Base-by-base conservation (phyloP, 2,888 invertebrate species). In the Drepanosiphum platanoidis region DNA sequence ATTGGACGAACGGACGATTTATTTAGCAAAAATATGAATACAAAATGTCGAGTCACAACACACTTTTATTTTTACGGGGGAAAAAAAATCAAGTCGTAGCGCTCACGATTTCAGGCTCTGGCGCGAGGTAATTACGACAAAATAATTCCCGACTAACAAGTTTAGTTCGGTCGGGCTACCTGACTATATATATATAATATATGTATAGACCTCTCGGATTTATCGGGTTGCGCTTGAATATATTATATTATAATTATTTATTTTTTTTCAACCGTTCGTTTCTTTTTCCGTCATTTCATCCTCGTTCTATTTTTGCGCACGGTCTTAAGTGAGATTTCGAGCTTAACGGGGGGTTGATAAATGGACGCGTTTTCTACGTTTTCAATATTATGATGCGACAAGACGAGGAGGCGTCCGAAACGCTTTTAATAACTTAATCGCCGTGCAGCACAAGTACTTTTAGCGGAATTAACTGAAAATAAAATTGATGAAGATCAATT, bases 331-430 rank as follows among this genome's bases (percentile, higher is more conserved):
- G 58, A 81, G 81, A 81, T 81, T 81, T 71, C 39, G 32, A 15
- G 71, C 81, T 81, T 81, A 81, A 71, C 42, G 58, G 70, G 32
- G n/a, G 22, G 81, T 71, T 81, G 81, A 81, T 81, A 61, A 81
- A 81, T 81, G 81, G 15, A 81, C 58, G 79, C 70, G 52, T 71
- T 71, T 70, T 71, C 58, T 71, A 61, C 39, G 22, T 71, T 71
- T 81, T 81, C 80, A 81, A 81, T 81, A n/a, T n/a, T n/a, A 81
- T 71, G 71, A 71, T n/a, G 39, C n/a, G 71, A 81, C 58, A 81
- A 71, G 71, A 81, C 34, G 81, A 81, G 30, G 81, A 81, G 30
- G 36, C 39, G 39, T 71, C 58, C 30, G 81, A 71, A 81, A 71
- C 58, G 39, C 61, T 71, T 80, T 70, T 81, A 58, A 71, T 71